A percentile compares a stretch with the other conserved stretches of the same genome.
These are phyloP conservation scores for Fistularia tabacaria DNA, from an alignment of 2,797 vertebrate genomes.

Conservation along the genomic window DNA sequence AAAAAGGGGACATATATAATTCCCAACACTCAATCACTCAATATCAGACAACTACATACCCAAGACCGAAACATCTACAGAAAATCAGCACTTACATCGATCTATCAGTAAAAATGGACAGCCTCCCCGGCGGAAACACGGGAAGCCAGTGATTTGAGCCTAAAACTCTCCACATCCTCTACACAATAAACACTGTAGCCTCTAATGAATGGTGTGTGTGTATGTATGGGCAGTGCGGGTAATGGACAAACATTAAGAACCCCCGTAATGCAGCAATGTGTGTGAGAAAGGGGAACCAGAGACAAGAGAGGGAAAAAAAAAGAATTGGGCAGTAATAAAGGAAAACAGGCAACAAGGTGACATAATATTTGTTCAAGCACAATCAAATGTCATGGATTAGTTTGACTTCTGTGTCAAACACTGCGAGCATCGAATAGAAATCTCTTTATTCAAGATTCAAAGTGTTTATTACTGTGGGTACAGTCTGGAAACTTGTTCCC, in stretches of 20 bases:
- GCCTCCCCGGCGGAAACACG: constrained; percentile 39
- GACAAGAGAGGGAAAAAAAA: constrained; percentile 16
- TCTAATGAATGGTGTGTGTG: constrained; percentile 22
- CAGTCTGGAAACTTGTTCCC: too few relatives aligned
- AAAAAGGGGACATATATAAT: too few relatives aligned
- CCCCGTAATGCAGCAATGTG: constrained; percentile 30
- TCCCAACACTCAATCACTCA: too few relatives aligned
- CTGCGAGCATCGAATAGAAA: constrained; percentile 14
- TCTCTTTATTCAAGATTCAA: not conserved
- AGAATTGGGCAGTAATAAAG: not conserved
- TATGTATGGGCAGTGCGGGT: constrained; percentile 33
- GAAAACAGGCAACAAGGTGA: not conserved
- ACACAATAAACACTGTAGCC: constrained; percentile 53
- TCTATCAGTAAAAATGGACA: constrained; percentile 12
- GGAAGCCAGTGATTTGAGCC: constrained; percentile 65
- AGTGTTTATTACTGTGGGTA: not conserved
- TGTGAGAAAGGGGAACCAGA: too few relatives aligned
- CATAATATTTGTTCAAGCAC: not conserved
- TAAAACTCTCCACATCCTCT: constrained; percentile 55
- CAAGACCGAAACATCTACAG: too few relatives aligned
- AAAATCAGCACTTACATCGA: constrained; percentile 5
- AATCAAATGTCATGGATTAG: not conserved
- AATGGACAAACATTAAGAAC: constrained; percentile 52
- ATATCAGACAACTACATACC: too few relatives aligned
- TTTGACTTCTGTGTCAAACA: constrained; percentile 22